Conservation (phyloP, 2,113 vertebrate species). For the Platichthys stellatus region DNA sequence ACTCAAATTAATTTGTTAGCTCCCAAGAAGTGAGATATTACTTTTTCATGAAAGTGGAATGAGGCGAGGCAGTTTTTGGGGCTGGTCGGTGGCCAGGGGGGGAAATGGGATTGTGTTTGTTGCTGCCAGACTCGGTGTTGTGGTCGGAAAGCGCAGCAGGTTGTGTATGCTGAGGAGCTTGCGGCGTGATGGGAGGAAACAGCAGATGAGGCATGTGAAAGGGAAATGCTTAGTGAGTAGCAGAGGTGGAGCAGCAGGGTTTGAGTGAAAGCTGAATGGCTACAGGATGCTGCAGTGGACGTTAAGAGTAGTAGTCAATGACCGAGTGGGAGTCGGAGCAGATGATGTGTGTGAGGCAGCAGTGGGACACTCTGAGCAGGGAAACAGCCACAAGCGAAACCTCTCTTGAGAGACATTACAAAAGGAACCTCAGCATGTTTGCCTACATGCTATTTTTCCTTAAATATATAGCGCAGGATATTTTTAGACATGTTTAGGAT, state of each 20-base stretch:
- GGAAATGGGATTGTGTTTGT: slow-evolving; percentile 38
- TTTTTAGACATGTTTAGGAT: neutral
- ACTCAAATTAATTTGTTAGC: slow-evolving; percentile 1
- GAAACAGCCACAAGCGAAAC: neutral
- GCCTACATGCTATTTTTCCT: neutral
- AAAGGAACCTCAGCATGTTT: neutral
- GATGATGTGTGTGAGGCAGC: too few relatives aligned
- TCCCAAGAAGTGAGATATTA: slow-evolving; percentile 23
- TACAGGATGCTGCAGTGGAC: too few relatives aligned
- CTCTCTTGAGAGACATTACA: neutral
- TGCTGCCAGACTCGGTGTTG: slow-evolving; percentile 4
- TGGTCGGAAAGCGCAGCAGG: slow-evolving; percentile 14
- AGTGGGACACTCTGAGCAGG: neutral
- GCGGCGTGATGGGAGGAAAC: slow-evolving; percentile 16
- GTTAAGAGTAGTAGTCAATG: too few relatives aligned
- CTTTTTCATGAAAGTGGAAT: slow-evolving; percentile 17
- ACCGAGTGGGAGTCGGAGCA: too few relatives aligned
- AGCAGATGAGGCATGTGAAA: slow-evolving; percentile 23
- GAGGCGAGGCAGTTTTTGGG: slow-evolving; percentile 10
- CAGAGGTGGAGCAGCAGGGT: slow-evolving; percentile 10
- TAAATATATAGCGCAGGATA: neutral
- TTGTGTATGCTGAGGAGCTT: slow-evolving; percentile 24
- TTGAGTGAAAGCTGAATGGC: slow-evolving; percentile 14
- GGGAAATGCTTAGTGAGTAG: slow-evolving; percentile 37
- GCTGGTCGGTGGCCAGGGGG: neutral